These are phyloP conservation scores for Leucoptera coffeella DNA, from an alignment of 2,888 invertebrate genomes.

Conservation along the genomic window DNA sequence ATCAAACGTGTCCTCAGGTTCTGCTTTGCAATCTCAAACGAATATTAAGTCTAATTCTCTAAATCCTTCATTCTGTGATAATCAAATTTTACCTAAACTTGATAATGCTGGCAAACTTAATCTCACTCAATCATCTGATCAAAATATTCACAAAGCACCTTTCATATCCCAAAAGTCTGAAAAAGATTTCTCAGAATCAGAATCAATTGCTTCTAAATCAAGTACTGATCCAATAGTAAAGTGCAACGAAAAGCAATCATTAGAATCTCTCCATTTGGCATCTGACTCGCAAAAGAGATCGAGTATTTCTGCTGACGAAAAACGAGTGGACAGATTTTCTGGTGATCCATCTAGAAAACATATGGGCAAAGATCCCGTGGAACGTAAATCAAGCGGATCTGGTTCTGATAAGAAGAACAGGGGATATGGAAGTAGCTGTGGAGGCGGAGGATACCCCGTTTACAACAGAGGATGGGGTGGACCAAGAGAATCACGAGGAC, in stretches of 20 bases:
- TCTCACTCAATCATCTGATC: constrained; percentile 12
- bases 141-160: constrained; percentile 16
- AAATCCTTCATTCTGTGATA: constrained; percentile 15
- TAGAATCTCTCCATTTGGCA: constrained; percentile 17
- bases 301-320: constrained; percentile 16
- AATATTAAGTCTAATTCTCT: constrained; percentile 11
- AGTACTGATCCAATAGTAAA: constrained; percentile 21
- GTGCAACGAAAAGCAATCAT: constrained; percentile 15
- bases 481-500: constrained; percentile 40
- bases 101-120: constrained; percentile 8
- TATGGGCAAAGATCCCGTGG: constrained; percentile 38
- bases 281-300: constrained; percentile 18
- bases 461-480: constrained; percentile 48
- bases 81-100: constrained; percentile 13
- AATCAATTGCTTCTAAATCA: constrained; percentile 24
- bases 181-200: constrained; percentile 29
- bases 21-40: constrained; percentile 14
- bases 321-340: constrained; percentile 23
- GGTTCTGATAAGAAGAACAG: constrained; percentile 48
- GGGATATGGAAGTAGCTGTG: constrained; percentile 42
- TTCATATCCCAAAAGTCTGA: constrained; percentile 24
- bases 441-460: constrained; percentile 29
- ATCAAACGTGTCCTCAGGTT: too few relatives aligned
- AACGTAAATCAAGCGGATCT: constrained; percentile 38
- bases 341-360: constrained; percentile 36